Base-by-base conservation (phyloP, 1,140 invertebrate genomes). In the Zaprionus lachaisei region DNA sequence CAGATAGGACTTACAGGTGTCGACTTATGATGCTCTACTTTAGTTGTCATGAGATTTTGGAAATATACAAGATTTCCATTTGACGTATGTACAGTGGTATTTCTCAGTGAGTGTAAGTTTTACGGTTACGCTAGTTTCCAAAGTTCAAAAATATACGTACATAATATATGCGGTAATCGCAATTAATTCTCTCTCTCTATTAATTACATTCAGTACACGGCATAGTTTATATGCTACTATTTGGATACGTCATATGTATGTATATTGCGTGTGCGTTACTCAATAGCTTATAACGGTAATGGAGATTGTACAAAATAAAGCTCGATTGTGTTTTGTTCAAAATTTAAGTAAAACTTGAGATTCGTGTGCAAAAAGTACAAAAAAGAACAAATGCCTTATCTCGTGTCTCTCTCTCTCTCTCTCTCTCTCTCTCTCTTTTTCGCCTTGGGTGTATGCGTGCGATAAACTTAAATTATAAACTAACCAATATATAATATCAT, bases 181-280 rank as follows among this genome's bases (percentile, higher is more conserved):
- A 11, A 62, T 62, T 54, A 44, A 65, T 51, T 54, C 49, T 58
- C 66, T 58, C 66, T 72, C 65, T 54, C 63, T 80, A 44, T 55
- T 44, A 63, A 47, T 66, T 66, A 71, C 73, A 71, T 70, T 79
- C 66, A 77, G 72, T 87, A 83, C 80, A 75, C 73, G 81, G 64
- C 66, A 79, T 71, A 72, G 67, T 63, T 77, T 72, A 65, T 79
- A 81, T 49, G 55, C 84, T 84, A 89, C 71, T 84, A 80, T 89
- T 87, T 89, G 83, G 83, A 86, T 87, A 89, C 84, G 83, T 86
- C 84, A 78, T 89, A 61, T 68, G 57, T 74, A 68, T 74, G 49
- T 61, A 73, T 74, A 70, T 72, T 79, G 83, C 79, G 66, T 70
- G 83, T 69, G 79, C 63, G 62, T 75, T 72, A 60, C 20, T 54